Base-by-base conservation (phyloP, 2,888 invertebrate species). In the Drosophila planitibia region DNA sequence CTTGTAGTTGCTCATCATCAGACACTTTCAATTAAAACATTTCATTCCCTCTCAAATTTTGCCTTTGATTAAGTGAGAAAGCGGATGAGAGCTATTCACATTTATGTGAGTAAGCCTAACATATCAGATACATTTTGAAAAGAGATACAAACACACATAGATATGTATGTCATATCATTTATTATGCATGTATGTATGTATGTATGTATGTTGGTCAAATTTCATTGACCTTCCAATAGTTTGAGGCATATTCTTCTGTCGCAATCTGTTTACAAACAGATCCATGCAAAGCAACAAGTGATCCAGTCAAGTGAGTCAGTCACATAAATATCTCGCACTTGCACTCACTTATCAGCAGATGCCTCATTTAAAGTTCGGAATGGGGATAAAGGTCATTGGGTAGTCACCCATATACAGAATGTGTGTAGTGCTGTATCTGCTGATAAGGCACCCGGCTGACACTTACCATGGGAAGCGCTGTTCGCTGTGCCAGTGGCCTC, bases 1-100 rank as follows among this genome's bases (percentile, higher is more conserved):
- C 61, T 54, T 32, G 58, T 64, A 61, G 55, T 51, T 66, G 68
- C 78, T 71, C 83, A 78, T 79, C 83, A 83, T 74, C 89, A 79
- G 84, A 58, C 90, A 89, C 89, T 89, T 89, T 88, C 88, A 89
- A 89, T 89, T 89, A 89, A 89, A 86, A 75, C 82, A 85, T 85
- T 88, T 74, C 74, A 77, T 71, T 80, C 71, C 69, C 82, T 67
- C 68, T 74, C 64, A 61, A 61, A 70, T 70, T 81, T 83, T 71
- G 85, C 82, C 25, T 81, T 85, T 85, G 85, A 85, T 88, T 88
- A 85, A 85, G 82, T 79, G 81, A 59, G 73, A 62, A 52, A 67
- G 64, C 78, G 79, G 79, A 75, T 71, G 78, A 61, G 54, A 54
- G 30, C 67, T 47, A 57, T 60, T 55, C 37, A 35, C 41, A 60